These are phyloP conservation scores for Apteryx mantelli DNA, from an alignment of 2,113 vertebrate genomes.

Conservation along the genomic window DNA sequence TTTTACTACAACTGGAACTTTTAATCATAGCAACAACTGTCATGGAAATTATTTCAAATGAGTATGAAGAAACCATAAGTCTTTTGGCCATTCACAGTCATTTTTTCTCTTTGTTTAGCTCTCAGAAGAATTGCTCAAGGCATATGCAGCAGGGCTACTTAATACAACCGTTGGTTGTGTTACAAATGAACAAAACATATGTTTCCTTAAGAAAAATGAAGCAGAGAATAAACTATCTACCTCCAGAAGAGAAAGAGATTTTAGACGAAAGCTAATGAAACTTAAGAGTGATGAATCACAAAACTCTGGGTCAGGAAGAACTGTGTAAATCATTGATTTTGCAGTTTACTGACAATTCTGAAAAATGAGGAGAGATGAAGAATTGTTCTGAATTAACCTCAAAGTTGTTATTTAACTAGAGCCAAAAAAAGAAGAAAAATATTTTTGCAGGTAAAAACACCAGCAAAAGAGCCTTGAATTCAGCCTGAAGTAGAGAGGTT, in stretches of 20 bases:
- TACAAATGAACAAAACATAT: neutral
- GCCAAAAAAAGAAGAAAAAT: neutral
- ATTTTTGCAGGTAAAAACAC: neutral
- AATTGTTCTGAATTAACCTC: neutral
- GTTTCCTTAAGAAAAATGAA: neutral
- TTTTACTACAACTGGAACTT: neutral
- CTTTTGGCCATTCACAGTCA: neutral
- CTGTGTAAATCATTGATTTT: neutral
- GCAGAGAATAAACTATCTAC: neutral
- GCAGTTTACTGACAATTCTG: neutral
- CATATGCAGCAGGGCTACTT: neutral
- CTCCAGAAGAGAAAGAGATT: neutral
- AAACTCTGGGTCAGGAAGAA: neutral
- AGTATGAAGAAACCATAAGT: neutral
- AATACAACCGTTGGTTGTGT: neutral
- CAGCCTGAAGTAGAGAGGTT: neutral
- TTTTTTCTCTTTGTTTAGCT: slow-evolving; percentile 17
- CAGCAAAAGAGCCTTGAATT: neutral
- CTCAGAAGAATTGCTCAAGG: neutral
- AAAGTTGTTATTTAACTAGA: neutral
- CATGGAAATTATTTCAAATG: slow-evolving; percentile 5
- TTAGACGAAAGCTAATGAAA: neutral
- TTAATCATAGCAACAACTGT: neutral
- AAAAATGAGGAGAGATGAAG: neutral
- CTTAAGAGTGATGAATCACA: slow-evolving; percentile 19